These are phyloP conservation scores for Pentalonia nigronervosa DNA, from an alignment of 1,140 invertebrate species.

Conservation along the genomic window DNA sequence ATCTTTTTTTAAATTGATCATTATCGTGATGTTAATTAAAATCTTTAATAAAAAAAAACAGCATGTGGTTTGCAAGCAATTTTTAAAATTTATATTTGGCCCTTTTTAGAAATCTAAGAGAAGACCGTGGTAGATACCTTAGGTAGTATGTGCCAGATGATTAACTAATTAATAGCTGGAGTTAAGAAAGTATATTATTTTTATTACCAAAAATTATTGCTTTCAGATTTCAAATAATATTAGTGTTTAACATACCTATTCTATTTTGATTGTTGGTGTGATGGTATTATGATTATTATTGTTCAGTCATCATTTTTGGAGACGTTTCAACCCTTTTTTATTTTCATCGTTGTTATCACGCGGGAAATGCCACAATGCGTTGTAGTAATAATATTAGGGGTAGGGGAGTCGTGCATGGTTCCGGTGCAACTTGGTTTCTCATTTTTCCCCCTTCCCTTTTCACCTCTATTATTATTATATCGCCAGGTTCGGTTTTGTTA, in stretches of 20 bases:
- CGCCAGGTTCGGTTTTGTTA: conserved; percentile 47
- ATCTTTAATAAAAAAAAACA: too few relatives aligned
- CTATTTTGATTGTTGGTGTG: conserved; percentile 10
- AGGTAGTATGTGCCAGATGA: not conserved
- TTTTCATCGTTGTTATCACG: conserved; percentile 34
- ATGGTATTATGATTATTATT: conserved; percentile 23
- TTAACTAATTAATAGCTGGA: not conserved
- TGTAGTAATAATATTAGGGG: conserved; percentile 39
- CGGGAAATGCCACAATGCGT: conserved; percentile 37
- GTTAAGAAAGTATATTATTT: not conserved
- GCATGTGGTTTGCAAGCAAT: not conserved
- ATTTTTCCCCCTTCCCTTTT: conserved; percentile 36
- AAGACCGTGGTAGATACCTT: not conserved
- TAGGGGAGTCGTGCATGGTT: conserved; percentile 13
- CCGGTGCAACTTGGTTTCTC: conserved; percentile 46
- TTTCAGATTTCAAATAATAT: not conserved
- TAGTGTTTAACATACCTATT: too few relatives aligned
- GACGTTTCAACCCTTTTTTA: conserved; percentile 33
- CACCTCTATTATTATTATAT: conserved; percentile 53
- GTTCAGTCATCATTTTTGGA: conserved; percentile 30
- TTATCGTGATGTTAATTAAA: too few relatives aligned
- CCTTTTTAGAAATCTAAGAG: too few relatives aligned
- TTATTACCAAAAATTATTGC: not conserved
- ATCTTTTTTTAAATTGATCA: too few relatives aligned
- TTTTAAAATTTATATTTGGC: too few relatives aligned